Evolutionary conservation across 2,113 vertebrate genomes (phyloP).

Genomic region (Chaenogobius annularis): DNA sequence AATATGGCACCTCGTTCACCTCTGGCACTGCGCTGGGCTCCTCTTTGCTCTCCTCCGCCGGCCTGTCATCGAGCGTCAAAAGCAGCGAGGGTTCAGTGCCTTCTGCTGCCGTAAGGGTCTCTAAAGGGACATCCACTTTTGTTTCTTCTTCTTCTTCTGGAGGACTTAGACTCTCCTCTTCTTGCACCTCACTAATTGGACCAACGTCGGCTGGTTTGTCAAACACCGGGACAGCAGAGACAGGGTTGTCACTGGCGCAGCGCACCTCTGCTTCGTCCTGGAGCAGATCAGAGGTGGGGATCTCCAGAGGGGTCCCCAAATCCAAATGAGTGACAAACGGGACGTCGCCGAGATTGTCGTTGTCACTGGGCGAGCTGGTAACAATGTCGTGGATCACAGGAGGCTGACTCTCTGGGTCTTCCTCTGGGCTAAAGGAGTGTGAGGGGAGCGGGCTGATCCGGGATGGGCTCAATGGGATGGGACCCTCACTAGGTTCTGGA

Average conservation of each 20-base stretch:
- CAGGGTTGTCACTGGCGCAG: slow-evolving; percentile 15
- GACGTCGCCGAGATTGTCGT: slow-evolving; percentile 63
- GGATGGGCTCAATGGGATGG: slow-evolving; percentile 51
- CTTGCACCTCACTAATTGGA: slow-evolving; percentile 6
- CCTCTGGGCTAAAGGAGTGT: slow-evolving; percentile 32
- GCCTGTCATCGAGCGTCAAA: slow-evolving; percentile 28
- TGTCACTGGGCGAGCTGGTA: slow-evolving; percentile 75
- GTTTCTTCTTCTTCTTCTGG: slow-evolving; percentile 17
- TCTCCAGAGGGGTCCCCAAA: slow-evolving; percentile 46
- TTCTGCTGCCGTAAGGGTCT: slow-evolving; percentile 42
- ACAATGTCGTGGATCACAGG: slow-evolving; percentile 77
- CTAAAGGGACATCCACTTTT: slow-evolving; percentile 29
- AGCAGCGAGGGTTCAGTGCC: slow-evolving; percentile 9
- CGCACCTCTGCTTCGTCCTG: slow-evolving; percentile 31
- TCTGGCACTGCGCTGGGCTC: slow-evolving; percentile 12
- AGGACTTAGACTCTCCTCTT: slow-evolving; percentile 17
- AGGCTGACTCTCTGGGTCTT: slow-evolving; percentile 70
- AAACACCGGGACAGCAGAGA: slow-evolving; percentile 17
- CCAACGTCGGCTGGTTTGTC: slow-evolving; percentile 34
- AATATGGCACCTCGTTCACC: slow-evolving; percentile 18
- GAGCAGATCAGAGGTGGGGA: slow-evolving; percentile 34
- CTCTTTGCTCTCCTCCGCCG: slow-evolving; percentile 18
- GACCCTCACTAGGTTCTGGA: slow-evolving; percentile 63
- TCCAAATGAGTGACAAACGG: slow-evolving; percentile 71
- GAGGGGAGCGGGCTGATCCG: slow-evolving; percentile 44